Conservation (phyloP, 2,888 invertebrate genomes). For the Aelia acuminata region DNA sequence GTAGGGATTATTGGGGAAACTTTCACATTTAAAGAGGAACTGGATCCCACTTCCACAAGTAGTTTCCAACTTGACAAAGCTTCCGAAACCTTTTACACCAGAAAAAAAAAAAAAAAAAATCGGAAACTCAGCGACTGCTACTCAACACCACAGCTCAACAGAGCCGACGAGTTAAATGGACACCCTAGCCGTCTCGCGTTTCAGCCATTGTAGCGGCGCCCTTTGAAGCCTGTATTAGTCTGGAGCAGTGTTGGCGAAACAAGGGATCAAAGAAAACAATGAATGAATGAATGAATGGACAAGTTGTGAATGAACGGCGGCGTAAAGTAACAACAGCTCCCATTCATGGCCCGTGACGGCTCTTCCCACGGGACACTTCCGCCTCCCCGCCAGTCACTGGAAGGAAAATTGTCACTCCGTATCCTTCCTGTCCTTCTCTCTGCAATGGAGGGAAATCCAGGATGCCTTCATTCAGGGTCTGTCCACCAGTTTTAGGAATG, state of each 20-base stretch:
- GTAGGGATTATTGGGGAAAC: no score
- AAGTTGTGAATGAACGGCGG: slow-evolving; percentile 8
- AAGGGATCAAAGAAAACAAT: slow-evolving; percentile 3
- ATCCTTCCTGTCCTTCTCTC: neutral
- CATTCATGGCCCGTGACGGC: slow-evolving; percentile 33
- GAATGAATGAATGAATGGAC: no score
- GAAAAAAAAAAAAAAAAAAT: neutral
- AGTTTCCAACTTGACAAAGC: neutral
- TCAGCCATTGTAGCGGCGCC: neutral
- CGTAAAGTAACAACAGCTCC: slow-evolving; percentile 45
- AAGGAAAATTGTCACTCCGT: slow-evolving; percentile 21
- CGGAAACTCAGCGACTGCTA: neutral
- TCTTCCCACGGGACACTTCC: slow-evolving; percentile 45
- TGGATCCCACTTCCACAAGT: neutral
- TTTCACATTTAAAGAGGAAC: neutral
- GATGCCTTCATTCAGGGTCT: no score
- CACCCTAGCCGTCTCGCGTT: neutral
- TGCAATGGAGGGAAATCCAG: no score
- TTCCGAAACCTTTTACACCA: neutral
- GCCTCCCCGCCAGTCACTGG: neutral
- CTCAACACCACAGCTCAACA: neutral
- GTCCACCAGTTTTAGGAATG: no score
- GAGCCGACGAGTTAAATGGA: neutral
- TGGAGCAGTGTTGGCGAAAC: neutral
- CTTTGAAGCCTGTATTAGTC: neutral